Base-by-base conservation (phyloP, 2,888 invertebrate species). In the Adelognathus sp. region DNA sequence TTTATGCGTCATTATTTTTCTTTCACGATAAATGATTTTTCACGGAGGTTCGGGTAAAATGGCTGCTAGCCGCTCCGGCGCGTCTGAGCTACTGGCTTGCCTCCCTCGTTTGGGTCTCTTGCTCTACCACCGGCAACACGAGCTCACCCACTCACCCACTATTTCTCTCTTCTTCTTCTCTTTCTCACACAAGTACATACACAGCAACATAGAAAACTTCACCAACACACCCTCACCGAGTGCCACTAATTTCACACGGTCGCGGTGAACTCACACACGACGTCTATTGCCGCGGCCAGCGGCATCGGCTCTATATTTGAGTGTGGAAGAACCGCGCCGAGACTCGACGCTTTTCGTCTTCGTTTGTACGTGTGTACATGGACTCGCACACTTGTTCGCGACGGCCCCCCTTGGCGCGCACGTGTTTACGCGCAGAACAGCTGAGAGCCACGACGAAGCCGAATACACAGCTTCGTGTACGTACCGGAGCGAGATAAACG, bases 61-160 rank as follows among this genome's bases (percentile, higher is more conserved):
- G 90, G 90, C 90, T 90, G 90, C 90, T 89, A 87, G 90, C 88
- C 90, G 88, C 88, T 89, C 87, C 90, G 90, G 89, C 90, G 90
- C 90, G 90, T 87, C 90, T 88, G 90, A 89, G 90, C 90, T 90
- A 90, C 90, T 90, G 90, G 89, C 90, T 88, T 88, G 90, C 90
- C 89, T 90, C 90, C 90, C 90, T 90, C 90, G 90, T 90, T 90
- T 89, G 86, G 89, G 86, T 87, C 88, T 86, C 85, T 79, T 79
- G 74, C 78, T 70, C 78, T 67, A 58, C 76, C 70, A 70, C 75
- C 73, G 75, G 52, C 46, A 50, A 56, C 70, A 71, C 70, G 11
- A 61, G 50, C 75, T 75, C 79, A 71, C 74, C 74, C 79, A 66
- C 79, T 74, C 74, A 79, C 74, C 70, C 78, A 41, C 72, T 36